Evolutionary conservation across 2,888 invertebrate species (phyloP), one percentile per base, ranked within the genome.

Genomic region (Hoplodrina ambigua): DNA sequence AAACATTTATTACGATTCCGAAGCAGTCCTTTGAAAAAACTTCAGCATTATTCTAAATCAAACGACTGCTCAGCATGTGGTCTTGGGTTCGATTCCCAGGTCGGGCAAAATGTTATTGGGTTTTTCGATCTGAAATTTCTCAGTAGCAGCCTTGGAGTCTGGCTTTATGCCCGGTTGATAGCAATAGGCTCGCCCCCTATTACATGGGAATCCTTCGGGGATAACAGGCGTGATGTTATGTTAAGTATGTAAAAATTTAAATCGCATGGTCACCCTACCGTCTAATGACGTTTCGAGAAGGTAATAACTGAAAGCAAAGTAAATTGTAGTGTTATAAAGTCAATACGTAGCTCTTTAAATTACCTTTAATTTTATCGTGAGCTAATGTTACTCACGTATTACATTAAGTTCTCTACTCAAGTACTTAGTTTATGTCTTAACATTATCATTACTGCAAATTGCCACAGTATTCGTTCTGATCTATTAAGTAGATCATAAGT

Each of bases 291-390:
- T 62, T 33, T 63, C 53, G 33, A 78, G 62, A 65, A 70, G 78
- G 61, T 60, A 56, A 74, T 79, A 65, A 63, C 65, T 63, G 50
- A 63, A 74, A 74, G 66, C 61, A 67, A 60, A 67, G 49, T 78
- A 75, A 75, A 67, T 61, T 55, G 64, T 80, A 54, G 46, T 30
- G 69, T 61, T 75, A 80, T 80, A 80, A 67, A 66, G 50, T 57
- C 54, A 65, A 80, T 75, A 75, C 50, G 20, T n/a, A 52, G 67
- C 55, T 62, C 20, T 53, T 61, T 61, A 74, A 53, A 60, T 66
- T 69, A 44, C 33, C 13, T 66, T 62, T 52, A 10, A 55, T 53
- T 64, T 50, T 50, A 79, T 62, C 74, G 57, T 56, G 19, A 67
- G 64, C 13, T 65, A 53, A 58, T 55, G 57, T 62, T 30, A 17